A percentile compares a stretch with the other conserved stretches of the same genome.
phyloP scores from a whole-genome alignment of 2,888 invertebrate genomes.

The Cephonodes hylas region DNA sequence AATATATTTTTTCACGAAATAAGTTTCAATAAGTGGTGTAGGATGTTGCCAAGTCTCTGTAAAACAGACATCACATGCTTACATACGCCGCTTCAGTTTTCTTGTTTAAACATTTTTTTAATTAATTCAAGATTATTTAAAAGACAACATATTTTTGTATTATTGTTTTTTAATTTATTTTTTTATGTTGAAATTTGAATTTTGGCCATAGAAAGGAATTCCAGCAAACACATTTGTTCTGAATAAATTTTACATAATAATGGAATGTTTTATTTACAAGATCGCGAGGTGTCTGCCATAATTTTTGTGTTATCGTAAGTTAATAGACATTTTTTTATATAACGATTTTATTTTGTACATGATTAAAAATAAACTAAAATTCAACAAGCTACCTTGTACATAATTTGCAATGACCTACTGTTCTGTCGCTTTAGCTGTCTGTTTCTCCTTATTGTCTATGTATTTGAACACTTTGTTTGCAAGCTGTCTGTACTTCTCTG shows the following conservation, averaged over 20 bases:
- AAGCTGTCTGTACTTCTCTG: constrained; percentile 69
- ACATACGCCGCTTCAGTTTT: not conserved
- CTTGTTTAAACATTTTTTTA: constrained; percentile 17
- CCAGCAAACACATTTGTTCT: constrained; percentile 49
- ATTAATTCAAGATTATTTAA: constrained; percentile 44
- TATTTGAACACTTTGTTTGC: constrained; percentile 74
- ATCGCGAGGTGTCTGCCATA: constrained; percentile 14
- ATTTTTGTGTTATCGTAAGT: constrained; percentile 32
- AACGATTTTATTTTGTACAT: constrained; percentile 50
- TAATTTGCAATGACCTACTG: constrained; percentile 37
- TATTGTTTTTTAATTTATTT: constrained; percentile 59
- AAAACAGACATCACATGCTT: not conserved
- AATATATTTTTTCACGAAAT: not conserved
- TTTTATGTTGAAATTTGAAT: constrained; percentile 47
- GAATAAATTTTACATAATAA: constrained; percentile 65
- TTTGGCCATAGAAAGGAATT: constrained; percentile 49
- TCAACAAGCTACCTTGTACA: constrained; percentile 36
- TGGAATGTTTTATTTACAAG: constrained; percentile 39
- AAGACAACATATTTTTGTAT: constrained; percentile 74
- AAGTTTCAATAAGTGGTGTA: not conserved
- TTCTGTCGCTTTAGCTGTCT: constrained; percentile 39
- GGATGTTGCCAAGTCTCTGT: not conserved
- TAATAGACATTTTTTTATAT: constrained; percentile 33
- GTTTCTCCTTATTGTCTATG: constrained; percentile 59
- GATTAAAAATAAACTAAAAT: constrained; percentile 48